These are phyloP conservation scores for Unio delphinus DNA, from an alignment of 2,888 invertebrate genomes.

Conservation along the genomic window DNA sequence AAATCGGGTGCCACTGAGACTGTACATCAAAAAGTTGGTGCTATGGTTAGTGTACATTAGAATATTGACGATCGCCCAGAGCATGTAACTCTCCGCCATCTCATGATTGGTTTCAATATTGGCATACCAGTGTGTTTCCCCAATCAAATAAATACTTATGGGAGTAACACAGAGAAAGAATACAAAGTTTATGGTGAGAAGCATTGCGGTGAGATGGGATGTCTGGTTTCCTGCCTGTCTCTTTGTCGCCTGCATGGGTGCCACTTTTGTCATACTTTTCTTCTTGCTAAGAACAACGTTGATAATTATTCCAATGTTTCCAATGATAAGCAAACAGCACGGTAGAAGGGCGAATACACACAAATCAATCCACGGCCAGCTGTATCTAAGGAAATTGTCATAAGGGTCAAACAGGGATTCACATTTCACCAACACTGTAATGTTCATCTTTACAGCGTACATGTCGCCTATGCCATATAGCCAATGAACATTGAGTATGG, in stretches of 20 bases:
- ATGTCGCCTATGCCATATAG: constrained; percentile 33
- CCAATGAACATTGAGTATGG: constrained; percentile 44
- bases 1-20: constrained; percentile 54
- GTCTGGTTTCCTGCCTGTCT: constrained; percentile 13
- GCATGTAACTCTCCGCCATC: constrained; percentile 16
- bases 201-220: constrained; percentile 47
- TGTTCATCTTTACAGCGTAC: constrained; percentile 3
- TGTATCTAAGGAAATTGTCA: constrained; percentile 17
- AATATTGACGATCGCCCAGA: constrained; percentile 44
- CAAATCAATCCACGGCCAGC: constrained; percentile 59
- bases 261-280: constrained; percentile 13
- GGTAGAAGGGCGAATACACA: constrained; percentile 51
- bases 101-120: constrained; percentile 10
- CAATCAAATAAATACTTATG: constrained; percentile 46
- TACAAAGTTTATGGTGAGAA: constrained; percentile 43
- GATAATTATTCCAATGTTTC: constrained; percentile 50
- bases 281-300: constrained; percentile 32
- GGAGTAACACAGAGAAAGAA: constrained; percentile 50
- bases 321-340: constrained; percentile 41
- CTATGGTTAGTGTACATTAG: constrained; percentile 54
- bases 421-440: constrained; percentile 18
- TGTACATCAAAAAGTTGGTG: constrained; percentile 53
- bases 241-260: background rate
- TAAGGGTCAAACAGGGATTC: constrained; percentile 20
- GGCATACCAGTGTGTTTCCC: constrained; percentile 26